Conservation (phyloP, 2,113 vertebrate species). For the Sebastes schlegelii region DNA sequence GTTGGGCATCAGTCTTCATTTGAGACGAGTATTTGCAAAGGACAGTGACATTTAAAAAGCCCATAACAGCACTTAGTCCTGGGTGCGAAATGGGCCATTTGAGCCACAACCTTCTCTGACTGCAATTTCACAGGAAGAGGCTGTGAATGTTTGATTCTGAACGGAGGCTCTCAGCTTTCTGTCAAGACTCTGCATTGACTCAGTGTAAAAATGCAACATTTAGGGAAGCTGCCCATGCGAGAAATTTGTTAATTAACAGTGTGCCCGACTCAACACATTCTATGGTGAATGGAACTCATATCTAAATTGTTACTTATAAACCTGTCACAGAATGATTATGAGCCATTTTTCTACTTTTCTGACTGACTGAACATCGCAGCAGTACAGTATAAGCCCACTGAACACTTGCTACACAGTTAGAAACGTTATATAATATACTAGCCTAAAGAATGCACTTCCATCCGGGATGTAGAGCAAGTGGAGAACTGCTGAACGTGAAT, state of each 20-base stretch:
- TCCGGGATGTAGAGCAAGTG: conserved; percentile 28
- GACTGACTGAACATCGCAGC: conserved; percentile 51
- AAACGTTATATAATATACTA: conserved; percentile 57
- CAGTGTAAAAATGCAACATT: conserved; percentile 66
- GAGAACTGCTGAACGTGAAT: conserved; percentile 27
- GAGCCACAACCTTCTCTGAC: conserved; percentile 40
- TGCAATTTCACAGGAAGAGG: conserved; percentile 52
- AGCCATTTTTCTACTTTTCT: conserved; percentile 61
- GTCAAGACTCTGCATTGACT: conserved; percentile 59
- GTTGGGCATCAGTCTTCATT: conserved; percentile 33
- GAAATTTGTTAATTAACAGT: conserved; percentile 79
- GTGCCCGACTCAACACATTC: conserved; percentile 66
- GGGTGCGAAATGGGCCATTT: conserved; percentile 48
- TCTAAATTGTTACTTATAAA: conserved; percentile 72
- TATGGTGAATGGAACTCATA: conserved; percentile 65
- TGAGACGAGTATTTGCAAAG: conserved; percentile 41
- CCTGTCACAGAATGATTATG: conserved; percentile 65
- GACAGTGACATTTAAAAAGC: conserved; percentile 49
- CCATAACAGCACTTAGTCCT: conserved; percentile 47
- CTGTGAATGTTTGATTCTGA: conserved; percentile 50
- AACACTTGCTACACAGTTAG: conserved; percentile 45
- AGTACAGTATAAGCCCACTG: conserved; percentile 24
- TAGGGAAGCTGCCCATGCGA: conserved; percentile 68
- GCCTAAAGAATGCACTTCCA: conserved; percentile 33
- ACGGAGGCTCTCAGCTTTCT: conserved; percentile 44